Evolutionary conservation across 2,113 vertebrate genomes (phyloP), one percentile per base, ranked within the genome.

Genomic region (Vireo altiloquus): DNA sequence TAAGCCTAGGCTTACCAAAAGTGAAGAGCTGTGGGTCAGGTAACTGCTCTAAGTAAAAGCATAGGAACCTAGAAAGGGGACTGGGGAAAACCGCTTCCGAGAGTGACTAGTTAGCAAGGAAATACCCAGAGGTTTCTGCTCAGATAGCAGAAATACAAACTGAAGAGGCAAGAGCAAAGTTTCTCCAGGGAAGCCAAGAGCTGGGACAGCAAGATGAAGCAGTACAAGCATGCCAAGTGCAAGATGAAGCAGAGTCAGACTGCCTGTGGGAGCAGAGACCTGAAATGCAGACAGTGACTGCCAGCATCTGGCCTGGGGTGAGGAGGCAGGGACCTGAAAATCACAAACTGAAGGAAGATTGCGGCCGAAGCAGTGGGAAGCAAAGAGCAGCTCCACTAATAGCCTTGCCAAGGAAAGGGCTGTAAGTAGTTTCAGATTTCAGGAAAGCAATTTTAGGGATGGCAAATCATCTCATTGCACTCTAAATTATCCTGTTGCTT

Each of bases 381-480:
- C 30, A 71, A 87, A 78, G 11, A 78, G 60, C 24, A 75, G 60
- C 30, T 33, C 52, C 35, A 18, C 14, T 50, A 75, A 74, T 2
- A 78, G 54, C 37, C 50, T 87, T 81, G 40, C 39, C 42, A 50
- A 33, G 68, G 84, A 57, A 68, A 80, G 16, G 21, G 31, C 50
- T 39, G 35, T 19, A 54, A 13, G 8, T 25, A 42, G 69, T 30
- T 92, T 74, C n/a, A 70, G 47, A 50, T 54, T 83, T 89, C 77
- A 66, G 65, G 56, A 94, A 94, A 95, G 83, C 46, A 91, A 95
- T 96, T 96, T 89, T 89, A 91, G 28, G 77, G 47, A 89, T 91
- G 80, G 91, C 37, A 90, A 90, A 86, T 90, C 71, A 89, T 90
- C 71, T 80, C 71, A 86, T 70, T 89, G 82, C 71, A 77, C 83